Evolutionary conservation across 1,140 invertebrate species (phyloP), one percentile per base, ranked within the genome.

Genomic region (Drosophila yakuba): DNA sequence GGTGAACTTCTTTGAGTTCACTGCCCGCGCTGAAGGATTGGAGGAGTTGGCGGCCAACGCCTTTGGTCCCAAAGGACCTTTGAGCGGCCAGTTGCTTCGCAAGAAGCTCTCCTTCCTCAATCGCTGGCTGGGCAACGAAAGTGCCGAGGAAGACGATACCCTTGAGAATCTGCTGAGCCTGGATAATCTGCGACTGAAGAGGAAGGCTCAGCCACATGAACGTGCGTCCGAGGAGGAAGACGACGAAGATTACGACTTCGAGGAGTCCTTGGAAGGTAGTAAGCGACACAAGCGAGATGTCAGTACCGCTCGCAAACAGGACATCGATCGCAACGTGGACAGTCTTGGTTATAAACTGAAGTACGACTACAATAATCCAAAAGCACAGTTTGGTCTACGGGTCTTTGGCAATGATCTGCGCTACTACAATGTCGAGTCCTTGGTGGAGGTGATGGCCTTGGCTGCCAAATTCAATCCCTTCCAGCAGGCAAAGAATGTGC

Each of bases 41-140:
- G 97, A 99, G 91, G 94, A 95, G 71, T 95, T 97, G 82, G 94
- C 97, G 17, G 97, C 98, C 92, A 94, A 94, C 35, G 93, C 97
- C 28, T 97, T 98, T 82, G 96, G 96, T 0, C 94, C 95, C 0
- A 94, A 95, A 64, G 96, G 96, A 4, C 94, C 95, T 1, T 94
- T 96, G 3, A 96, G 94, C 71, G 94, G 94, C 25, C 93, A 95
- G 47, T 94, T 94, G 78, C 86, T 95, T 12, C 93, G 94, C 14
- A 93, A 95, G 64, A 94, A 95, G 78, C 91, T 96, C 0, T 92
- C 95, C 14, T 93, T 93, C 41, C 69, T 92, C 6, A 89, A 89
- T 38, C 79, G 73, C n/a, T 91, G 83, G 86, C 39, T 91, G 44
- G 84, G 90, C 15, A 90, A 52, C 20, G 86, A 92, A 35, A 90